Conservation (phyloP, 2,113 vertebrate genomes). For the Hemiscyllium ocellatum region DNA sequence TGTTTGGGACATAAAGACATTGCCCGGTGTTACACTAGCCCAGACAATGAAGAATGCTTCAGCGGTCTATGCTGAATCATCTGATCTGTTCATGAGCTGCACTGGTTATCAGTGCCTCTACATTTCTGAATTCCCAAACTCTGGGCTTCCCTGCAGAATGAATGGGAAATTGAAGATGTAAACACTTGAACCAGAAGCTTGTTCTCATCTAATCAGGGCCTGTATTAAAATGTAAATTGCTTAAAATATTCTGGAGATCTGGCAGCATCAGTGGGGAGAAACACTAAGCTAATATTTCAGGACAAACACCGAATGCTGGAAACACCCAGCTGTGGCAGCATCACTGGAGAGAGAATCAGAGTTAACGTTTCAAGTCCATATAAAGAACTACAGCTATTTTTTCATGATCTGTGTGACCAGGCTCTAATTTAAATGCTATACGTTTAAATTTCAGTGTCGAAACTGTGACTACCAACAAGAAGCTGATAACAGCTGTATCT, state of each 20-base stretch:
- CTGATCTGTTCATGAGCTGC: not conserved
- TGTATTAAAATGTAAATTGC: not conserved
- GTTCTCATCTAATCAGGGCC: constrained; percentile 37
- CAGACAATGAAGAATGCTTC: not conserved
- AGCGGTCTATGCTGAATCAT: not conserved
- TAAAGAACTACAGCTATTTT: too few relatives aligned
- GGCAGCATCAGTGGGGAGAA: not conserved
- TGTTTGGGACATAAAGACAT: not conserved
- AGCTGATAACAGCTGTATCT: constrained; percentile 90
- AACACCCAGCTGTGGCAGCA: too few relatives aligned
- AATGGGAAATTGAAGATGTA: not conserved
- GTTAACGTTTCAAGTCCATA: too few relatives aligned
- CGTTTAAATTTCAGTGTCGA: constrained; percentile 62
- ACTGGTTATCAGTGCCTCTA: not conserved
- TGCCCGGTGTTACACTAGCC: not conserved
- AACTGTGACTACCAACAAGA: constrained; percentile 94
- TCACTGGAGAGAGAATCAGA: too few relatives aligned
- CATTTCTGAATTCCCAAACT: not conserved
- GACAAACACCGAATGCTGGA: not conserved
- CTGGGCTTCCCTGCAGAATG: not conserved
- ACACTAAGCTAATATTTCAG: not conserved
- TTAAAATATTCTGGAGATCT: not conserved
- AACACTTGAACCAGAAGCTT: constrained; percentile 49
- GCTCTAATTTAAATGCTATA: not conserved
- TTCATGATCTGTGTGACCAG: not conserved